Percentiles rank a stretch among this genome's conserved stretches.
Conservation (phyloP, 2,113 vertebrate genomes). For the Chaenocephalus aceratus region DNA sequence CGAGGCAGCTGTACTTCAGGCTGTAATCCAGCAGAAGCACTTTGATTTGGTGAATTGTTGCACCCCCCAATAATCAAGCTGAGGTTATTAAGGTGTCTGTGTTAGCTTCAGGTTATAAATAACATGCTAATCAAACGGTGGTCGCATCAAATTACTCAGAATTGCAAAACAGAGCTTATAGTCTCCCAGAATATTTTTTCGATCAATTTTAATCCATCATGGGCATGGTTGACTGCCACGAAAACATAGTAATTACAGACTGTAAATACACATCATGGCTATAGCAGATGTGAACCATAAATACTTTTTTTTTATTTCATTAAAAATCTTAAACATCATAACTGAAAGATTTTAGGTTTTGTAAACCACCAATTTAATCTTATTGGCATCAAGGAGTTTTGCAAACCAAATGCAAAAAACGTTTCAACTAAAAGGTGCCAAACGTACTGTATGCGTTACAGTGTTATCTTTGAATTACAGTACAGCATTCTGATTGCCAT, state of each 20-base stretch:
- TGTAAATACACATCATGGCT: neutral
- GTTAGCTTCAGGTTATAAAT: constrained; percentile 4
- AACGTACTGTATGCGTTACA: too few species aligned
- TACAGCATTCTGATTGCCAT: neutral
- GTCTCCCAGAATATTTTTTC: neutral
- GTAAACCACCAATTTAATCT: neutral
- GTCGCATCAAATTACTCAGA: constrained; percentile 7
- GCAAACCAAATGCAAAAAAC: neutral
- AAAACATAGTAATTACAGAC: neutral
- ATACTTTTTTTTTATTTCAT: too few species aligned
- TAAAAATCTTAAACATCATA: neutral
- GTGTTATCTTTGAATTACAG: too few species aligned
- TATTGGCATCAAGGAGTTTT: neutral
- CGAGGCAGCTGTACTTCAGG: constrained; percentile 17
- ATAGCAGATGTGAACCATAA: neutral
- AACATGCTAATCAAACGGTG: constrained; percentile 8
- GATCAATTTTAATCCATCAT: neutral
- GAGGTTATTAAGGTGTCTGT: constrained; percentile 27
- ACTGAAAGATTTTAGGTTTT: neutral
- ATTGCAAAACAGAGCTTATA: neutral
- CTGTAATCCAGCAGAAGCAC: neutral
- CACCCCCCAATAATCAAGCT: constrained; percentile 1
- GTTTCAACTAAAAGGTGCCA: neutral
- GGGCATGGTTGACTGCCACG: too few species aligned
- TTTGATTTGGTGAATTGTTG: constrained; percentile 33